Conservation (phyloP, 2,797 vertebrate genomes). For the Carduelis carduelis region DNA sequence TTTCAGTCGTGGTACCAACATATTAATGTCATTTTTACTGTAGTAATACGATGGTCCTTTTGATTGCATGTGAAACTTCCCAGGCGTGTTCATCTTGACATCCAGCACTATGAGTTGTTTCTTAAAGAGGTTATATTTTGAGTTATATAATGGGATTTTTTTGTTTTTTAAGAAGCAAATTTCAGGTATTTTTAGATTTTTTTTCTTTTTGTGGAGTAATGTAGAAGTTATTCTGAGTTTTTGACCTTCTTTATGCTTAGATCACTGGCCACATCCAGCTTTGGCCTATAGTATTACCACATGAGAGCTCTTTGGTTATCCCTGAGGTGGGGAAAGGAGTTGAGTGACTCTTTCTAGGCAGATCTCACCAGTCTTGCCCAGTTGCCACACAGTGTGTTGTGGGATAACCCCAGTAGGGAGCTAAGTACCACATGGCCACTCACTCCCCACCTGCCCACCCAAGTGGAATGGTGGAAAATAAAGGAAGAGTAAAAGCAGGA, state of each 20-base stretch:
- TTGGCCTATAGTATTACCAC: neutral
- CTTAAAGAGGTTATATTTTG: neutral
- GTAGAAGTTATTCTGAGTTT: neutral
- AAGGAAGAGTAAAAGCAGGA: neutral
- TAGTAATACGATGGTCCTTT: neutral
- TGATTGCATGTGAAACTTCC: neutral
- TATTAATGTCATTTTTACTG: neutral
- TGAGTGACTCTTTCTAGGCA: neutral
- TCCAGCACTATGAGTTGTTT: neutral
- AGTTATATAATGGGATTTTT: neutral
- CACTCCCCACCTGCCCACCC: rapidly evolving
- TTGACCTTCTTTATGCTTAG: neutral
- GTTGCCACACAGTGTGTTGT: rapidly evolving
- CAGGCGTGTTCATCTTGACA: neutral
- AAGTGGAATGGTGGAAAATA: neutral
- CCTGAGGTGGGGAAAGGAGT: neutral
- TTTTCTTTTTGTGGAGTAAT: neutral
- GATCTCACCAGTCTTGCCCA: neutral
- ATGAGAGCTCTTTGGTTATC: neutral
- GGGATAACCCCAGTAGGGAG: neutral
- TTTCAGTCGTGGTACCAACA: neutral
- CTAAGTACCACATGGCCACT: neutral
- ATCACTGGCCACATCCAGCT: neutral
- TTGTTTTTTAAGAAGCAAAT: neutral
- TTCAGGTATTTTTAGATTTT: neutral